These are phyloP conservation scores for Patella pellucida DNA, from an alignment of 2,888 invertebrate genomes.

Conservation along the genomic window DNA sequence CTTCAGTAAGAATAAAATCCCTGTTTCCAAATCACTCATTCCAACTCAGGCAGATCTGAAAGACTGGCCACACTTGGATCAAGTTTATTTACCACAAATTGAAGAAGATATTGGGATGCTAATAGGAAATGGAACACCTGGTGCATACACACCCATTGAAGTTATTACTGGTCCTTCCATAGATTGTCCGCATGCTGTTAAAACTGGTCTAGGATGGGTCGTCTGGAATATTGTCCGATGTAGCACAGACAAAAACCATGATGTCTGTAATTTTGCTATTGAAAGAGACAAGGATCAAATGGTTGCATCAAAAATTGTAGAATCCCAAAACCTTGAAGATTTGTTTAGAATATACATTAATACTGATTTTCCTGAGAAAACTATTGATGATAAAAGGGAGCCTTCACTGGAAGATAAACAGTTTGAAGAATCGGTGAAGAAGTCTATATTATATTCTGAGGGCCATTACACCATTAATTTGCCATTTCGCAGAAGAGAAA, in stretches of 20 bases:
- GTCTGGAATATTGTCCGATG: slow-evolving; percentile 11
- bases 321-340: slow-evolving; percentile 10
- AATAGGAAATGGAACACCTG: slow-evolving; percentile 20
- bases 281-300: slow-evolving; percentile 17
- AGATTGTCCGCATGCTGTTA: slow-evolving; percentile 22
- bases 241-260: not conserved
- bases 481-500: slow-evolving; percentile 16
- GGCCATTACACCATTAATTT: too few species aligned
- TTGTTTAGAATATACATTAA: slow-evolving; percentile 13
- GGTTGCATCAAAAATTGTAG: slow-evolving; percentile 12
- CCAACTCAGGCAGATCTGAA: slow-evolving; percentile 16
- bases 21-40: slow-evolving; percentile 16
- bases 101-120: slow-evolving; percentile 21
- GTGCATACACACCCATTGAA: slow-evolving; percentile 21
- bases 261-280: not conserved
- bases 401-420: slow-evolving; percentile 9
- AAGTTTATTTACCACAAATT: slow-evolving; percentile 16
- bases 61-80: slow-evolving; percentile 19
- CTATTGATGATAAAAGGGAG: not conserved
- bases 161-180: slow-evolving; percentile 13
- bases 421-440: slow-evolving; percentile 2
- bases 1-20: slow-evolving; percentile 20
- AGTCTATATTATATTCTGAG: slow-evolving; percentile 2
- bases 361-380: slow-evolving; percentile 11
- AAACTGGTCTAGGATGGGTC: slow-evolving; percentile 19